Evolutionary conservation across 1,140 invertebrate genomes (phyloP).

Genomic region (Wiebesia pumilae): DNA sequence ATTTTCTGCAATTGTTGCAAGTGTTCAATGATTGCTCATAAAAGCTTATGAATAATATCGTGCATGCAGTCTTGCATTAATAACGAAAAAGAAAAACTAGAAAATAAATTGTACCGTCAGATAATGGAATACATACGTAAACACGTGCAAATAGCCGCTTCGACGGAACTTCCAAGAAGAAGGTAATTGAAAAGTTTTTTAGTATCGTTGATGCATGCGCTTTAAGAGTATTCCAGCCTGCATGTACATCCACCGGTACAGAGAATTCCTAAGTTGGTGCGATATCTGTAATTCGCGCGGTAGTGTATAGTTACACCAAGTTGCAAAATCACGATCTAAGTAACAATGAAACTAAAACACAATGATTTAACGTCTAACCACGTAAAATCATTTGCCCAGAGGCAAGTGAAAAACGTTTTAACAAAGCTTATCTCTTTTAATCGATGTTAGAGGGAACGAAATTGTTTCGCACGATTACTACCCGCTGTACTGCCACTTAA

Average conservation of each 20-base stretch:
- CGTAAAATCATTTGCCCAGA: neutral
- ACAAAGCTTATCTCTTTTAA: constrained; percentile 34
- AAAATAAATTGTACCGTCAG: constrained; percentile 18
- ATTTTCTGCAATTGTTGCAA: too few species aligned
- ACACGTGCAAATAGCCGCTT: constrained; percentile 30
- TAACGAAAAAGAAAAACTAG: constrained; percentile 1
- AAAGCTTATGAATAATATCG: neutral
- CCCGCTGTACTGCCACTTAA: neutral
- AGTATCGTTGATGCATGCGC: too few species aligned
- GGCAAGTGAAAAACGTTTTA: constrained; percentile 19
- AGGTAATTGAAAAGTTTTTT: constrained; percentile 40
- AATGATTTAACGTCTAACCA: constrained; percentile 8
- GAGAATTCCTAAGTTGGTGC: constrained; percentile 3
- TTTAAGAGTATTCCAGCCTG: neutral
- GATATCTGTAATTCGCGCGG: constrained; percentile 36
- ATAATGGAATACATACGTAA: constrained; percentile 31
- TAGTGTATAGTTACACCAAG: neutral
- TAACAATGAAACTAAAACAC: constrained; percentile 38
- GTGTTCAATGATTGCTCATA: neutral
- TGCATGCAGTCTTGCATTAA: constrained; percentile 4
- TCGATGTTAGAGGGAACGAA: constrained; percentile 33
- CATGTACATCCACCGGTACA: neutral
- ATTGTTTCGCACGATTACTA: constrained; percentile 13
- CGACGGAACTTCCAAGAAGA: constrained; percentile 20
- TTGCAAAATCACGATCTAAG: neutral